phyloP scores from a whole-genome alignment of 2,888 invertebrate genomes.

The Lutraria lutraria region DNA sequence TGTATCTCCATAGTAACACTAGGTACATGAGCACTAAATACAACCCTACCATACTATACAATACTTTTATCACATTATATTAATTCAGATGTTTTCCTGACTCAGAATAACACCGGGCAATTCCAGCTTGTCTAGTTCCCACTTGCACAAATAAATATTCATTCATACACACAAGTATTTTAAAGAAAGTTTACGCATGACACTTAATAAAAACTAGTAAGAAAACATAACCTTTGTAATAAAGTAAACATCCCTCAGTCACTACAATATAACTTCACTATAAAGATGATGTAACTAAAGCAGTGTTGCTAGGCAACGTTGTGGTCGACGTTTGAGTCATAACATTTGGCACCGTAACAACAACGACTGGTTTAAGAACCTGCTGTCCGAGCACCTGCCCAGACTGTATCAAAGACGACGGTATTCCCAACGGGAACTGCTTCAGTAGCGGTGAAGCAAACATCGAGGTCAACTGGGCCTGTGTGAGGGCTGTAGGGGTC shows the following conservation, averaged over 20 bases:
- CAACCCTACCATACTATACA: not conserved
- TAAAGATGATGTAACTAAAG: slow-evolving; percentile 38
- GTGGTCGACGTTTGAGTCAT: slow-evolving; percentile 39
- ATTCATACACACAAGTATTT: not conserved
- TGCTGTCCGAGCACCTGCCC: slow-evolving; percentile 68
- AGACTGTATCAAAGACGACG: slow-evolving; percentile 70
- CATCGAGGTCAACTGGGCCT: slow-evolving; percentile 71
- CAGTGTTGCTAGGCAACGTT: slow-evolving; percentile 45
- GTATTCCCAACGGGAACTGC: slow-evolving; percentile 74
- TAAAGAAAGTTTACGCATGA: not conserved
- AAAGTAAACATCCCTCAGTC: not conserved
- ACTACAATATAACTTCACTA: slow-evolving; percentile 6
- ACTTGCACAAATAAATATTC: slow-evolving; percentile 15
- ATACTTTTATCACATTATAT: not conserved
- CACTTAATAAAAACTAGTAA: not conserved
- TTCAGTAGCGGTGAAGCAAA: slow-evolving; percentile 72
- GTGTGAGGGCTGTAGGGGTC: slow-evolving; percentile 62
- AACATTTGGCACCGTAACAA: slow-evolving; percentile 65
- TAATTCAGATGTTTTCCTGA: not conserved
- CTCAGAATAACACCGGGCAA: not conserved
- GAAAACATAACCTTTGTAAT: not conserved
- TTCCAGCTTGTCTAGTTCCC: not conserved
- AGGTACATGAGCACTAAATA: not conserved
- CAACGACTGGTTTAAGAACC: slow-evolving; percentile 59
- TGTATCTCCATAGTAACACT: not conserved